Percentiles rank a stretch among this genome's conserved stretches.
Conservation (phyloP, 2,113 vertebrate genomes). For the Cyphomyrus discorhynchus region DNA sequence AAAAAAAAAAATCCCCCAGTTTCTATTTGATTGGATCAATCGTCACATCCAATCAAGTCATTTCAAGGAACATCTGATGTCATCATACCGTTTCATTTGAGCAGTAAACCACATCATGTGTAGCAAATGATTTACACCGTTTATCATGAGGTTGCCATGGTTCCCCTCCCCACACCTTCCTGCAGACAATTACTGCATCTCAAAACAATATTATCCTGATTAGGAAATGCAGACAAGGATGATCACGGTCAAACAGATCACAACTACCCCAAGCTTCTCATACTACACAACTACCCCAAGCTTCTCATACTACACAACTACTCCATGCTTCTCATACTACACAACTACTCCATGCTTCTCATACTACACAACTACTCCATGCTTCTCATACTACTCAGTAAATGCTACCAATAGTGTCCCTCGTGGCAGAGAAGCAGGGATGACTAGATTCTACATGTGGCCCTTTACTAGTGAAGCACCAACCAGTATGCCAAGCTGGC, state of each 20-base stretch:
- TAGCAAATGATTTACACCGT: neutral
- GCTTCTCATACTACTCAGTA: neutral
- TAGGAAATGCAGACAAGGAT: neutral
- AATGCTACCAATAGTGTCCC: neutral
- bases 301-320: neutral
- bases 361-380: too few species aligned
- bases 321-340: neutral
- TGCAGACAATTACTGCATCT: neutral
- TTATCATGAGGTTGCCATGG: neutral
- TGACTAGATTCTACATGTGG: too few species aligned
- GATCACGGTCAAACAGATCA: neutral
- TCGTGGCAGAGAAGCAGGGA: neutral
- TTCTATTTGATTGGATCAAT: neutral
- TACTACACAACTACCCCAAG: neutral
- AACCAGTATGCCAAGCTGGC: neutral
- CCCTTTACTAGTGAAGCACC: neutral
- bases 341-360: too few species aligned
- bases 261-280: neutral
- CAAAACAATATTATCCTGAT: neutral
- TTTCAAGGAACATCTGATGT: neutral
- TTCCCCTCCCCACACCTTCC: neutral
- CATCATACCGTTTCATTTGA: neutral
- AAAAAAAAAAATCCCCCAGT: neutral
- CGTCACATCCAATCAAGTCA: neutral
- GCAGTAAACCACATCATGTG: neutral